Conservation (phyloP, 2,113 vertebrate species). For the Malurus elegans region DNA sequence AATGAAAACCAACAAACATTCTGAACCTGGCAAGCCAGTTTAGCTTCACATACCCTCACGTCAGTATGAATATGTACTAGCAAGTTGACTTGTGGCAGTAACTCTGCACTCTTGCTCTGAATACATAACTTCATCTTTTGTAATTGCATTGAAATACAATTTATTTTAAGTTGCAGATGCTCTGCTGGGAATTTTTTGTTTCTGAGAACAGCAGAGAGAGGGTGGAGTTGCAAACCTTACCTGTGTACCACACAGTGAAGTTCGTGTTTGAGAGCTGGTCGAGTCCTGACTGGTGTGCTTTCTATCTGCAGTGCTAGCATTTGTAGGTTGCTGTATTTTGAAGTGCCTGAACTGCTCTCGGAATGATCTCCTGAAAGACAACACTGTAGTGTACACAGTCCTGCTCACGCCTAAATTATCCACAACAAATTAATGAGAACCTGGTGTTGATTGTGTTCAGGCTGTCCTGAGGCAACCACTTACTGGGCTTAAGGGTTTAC, state of each 20-base stretch:
- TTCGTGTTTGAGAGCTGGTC: neutral
- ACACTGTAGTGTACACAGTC: neutral
- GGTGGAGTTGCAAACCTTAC: neutral
- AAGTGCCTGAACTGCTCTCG: neutral
- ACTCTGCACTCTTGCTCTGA: neutral
- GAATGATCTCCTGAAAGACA: neutral
- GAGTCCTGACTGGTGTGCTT: neutral
- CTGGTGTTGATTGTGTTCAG: neutral
- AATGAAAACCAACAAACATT: neutral
- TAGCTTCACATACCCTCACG: neutral
- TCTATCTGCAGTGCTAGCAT: neutral
- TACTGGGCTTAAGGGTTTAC: neutral
- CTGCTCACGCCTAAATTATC: neutral
- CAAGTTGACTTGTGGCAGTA: neutral
- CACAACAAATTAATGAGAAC: neutral
- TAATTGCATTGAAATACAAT: neutral
- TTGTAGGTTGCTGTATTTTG: neutral
- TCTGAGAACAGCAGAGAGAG: neutral
- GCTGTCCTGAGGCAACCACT: neutral
- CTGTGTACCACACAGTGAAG: neutral
- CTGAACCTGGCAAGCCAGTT: constrained; percentile 8
- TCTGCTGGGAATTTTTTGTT: neutral
- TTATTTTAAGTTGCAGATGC: neutral
- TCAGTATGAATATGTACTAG: neutral
- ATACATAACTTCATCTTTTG: neutral